Percentiles rank a stretch among this genome's conserved stretches.
phyloP scores from a whole-genome alignment of 2,797 vertebrate genomes.

The Diglossa cyanea region DNA sequence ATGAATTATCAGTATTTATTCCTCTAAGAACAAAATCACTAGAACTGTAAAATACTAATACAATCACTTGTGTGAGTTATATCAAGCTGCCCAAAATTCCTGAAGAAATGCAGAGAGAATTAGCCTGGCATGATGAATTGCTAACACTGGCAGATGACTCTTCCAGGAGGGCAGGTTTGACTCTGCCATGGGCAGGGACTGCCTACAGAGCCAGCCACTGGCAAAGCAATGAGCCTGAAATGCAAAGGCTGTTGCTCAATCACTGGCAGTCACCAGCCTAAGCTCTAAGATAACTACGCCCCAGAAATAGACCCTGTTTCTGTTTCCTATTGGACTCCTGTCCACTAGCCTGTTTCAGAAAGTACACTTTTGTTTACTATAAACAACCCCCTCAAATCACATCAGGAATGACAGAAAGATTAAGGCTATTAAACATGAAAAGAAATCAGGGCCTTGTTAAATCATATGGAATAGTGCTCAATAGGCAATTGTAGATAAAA shows the following conservation, averaged over 20 bases:
- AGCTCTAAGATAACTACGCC: not conserved
- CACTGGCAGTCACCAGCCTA: not conserved
- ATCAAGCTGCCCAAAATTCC: not conserved
- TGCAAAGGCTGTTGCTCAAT: not conserved
- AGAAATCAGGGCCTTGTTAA: not conserved
- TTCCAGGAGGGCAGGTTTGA: rapidly evolving
- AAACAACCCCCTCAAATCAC: not conserved
- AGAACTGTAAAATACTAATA: not conserved
- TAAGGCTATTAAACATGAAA: not conserved
- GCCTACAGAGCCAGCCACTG: not conserved
- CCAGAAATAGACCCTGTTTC: not conserved
- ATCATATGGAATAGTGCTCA: not conserved
- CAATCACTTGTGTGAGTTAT: not conserved
- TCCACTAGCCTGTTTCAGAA: not conserved
- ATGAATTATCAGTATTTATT: not conserved
- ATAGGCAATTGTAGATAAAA: not conserved
- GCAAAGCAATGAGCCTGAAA: not conserved
- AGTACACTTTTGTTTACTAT: not conserved
- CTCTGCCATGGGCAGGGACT: not conserved
- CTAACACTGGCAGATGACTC: not conserved
- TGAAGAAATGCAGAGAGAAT: rapidly evolving
- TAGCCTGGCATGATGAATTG: not conserved
- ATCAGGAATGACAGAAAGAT: not conserved
- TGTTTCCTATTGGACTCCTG: not conserved
- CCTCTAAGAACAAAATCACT: not conserved